A percentile compares a stretch with the other conserved stretches of the same genome.
Evolutionary conservation across 2,113 vertebrate genomes (phyloP).

Genomic region (Tretioscincus oriximinensis): DNA sequence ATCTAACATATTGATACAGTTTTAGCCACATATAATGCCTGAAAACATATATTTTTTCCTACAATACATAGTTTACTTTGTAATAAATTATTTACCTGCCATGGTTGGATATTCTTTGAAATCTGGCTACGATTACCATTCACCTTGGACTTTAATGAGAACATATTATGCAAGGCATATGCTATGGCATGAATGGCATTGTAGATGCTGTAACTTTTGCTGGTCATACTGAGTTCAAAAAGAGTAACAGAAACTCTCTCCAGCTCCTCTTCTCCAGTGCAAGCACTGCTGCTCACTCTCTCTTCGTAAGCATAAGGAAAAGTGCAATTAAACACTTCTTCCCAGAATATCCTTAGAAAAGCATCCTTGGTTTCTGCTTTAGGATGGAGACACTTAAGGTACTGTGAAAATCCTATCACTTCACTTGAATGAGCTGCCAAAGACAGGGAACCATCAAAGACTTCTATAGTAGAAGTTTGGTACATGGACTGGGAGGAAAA

Average conservation of each 20-base stretch:
- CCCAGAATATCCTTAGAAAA: constrained; percentile 10
- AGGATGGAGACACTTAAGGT: not conserved
- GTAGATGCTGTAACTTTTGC: constrained; percentile 8
- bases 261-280: not conserved
- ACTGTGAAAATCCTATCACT: constrained; percentile 4
- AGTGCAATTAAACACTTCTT: constrained; percentile 7
- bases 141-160: not conserved
- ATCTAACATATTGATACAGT: not conserved
- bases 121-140: no score
- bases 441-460: constrained; percentile 5
- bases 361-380: not conserved
- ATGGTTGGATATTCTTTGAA: not conserved
- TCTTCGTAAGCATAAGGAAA: not conserved
- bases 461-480: not conserved
- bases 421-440: constrained; percentile 2
- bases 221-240: constrained; percentile 3
- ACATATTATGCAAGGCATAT: not conserved
- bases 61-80: no score
- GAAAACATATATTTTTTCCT: no score
- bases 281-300: not conserved
- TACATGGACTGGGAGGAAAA: constrained; percentile 6
- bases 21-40: no score
- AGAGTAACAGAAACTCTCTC: not conserved
- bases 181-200: not conserved
- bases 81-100: not conserved